Conservation (phyloP, 2,888 invertebrate genomes). For the Patella ulyssiponensis region DNA sequence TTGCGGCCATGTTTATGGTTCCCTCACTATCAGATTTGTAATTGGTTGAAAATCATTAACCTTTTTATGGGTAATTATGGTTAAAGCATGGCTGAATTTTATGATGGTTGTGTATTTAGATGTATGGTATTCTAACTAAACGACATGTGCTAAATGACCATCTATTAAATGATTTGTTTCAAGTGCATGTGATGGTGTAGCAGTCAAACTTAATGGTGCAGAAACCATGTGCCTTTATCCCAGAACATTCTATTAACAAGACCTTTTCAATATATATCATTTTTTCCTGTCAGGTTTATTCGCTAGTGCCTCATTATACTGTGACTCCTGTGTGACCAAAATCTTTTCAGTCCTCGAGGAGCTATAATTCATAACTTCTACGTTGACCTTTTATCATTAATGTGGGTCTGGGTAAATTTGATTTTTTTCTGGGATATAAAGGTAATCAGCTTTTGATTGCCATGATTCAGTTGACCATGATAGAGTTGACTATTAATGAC, state of each 20-base stretch:
- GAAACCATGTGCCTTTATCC: not conserved
- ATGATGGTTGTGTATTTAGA: not conserved
- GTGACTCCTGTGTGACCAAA: not conserved
- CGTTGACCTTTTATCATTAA: too few relatives aligned
- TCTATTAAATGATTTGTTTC: not conserved
- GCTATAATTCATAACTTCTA: too few relatives aligned
- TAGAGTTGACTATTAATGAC: not conserved
- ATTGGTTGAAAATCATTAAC: slow-evolving; percentile 10
- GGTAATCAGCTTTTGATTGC: too few relatives aligned
- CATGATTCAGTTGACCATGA: too few relatives aligned
- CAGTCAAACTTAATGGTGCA: not conserved
- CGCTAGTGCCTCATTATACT: not conserved
- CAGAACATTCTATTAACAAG: too few relatives aligned
- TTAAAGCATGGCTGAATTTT: slow-evolving; percentile 1
- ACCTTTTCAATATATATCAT: not conserved
- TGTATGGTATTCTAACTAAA: not conserved
- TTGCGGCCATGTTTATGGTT: not conserved
- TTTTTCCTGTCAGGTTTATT: not conserved
- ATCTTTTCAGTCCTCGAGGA: too few relatives aligned
- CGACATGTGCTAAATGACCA: not conserved
- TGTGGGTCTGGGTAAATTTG: too few relatives aligned
- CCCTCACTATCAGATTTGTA: slow-evolving; percentile 1
- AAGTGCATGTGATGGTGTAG: not conserved
- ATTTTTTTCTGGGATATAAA: too few relatives aligned
- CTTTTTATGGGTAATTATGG: not conserved